These are phyloP conservation scores for Argya squamiceps DNA, from an alignment of 2,797 vertebrate species.

Conservation along the genomic window DNA sequence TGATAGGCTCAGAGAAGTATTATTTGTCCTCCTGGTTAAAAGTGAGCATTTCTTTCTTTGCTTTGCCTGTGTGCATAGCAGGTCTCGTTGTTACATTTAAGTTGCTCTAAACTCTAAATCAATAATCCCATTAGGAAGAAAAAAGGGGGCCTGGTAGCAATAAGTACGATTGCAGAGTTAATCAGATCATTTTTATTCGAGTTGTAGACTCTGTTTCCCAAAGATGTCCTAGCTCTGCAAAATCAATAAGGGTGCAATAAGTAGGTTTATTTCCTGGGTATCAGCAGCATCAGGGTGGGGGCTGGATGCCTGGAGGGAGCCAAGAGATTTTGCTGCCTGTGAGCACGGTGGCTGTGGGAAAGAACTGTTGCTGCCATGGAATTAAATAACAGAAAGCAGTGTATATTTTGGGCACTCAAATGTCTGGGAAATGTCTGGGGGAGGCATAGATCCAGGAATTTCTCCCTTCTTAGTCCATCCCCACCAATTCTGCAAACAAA, in stretches of 20 bases:
- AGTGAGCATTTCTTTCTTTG: not conserved
- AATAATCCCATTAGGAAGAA: constrained; percentile 55
- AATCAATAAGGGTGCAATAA: not conserved
- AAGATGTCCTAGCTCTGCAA: not conserved
- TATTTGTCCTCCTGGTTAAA: not conserved
- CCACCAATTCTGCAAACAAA: not conserved
- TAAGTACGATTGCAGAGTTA: constrained; percentile 61
- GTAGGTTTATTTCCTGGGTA: not conserved
- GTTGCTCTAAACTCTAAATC: constrained; percentile 46
- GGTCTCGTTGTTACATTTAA: not conserved
- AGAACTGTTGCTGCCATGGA: not conserved
- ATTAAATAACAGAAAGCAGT: not conserved
- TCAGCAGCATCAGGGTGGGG: not conserved
- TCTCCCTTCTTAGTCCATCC: not conserved
- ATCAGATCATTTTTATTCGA: constrained; percentile 48
- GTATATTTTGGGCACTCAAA: not conserved
- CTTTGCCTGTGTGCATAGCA: not conserved
- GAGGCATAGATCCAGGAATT: constrained; percentile 11
- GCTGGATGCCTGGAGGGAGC: not conserved
- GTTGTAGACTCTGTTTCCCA: not conserved
- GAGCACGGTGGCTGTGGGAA: not conserved
- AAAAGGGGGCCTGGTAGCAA: constrained; percentile 24
- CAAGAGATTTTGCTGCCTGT: not conserved
- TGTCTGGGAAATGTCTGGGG: not conserved
- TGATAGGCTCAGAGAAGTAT: not conserved